Conservation (phyloP, 2,888 invertebrate species). For the Eupithecia abbreviata region DNA sequence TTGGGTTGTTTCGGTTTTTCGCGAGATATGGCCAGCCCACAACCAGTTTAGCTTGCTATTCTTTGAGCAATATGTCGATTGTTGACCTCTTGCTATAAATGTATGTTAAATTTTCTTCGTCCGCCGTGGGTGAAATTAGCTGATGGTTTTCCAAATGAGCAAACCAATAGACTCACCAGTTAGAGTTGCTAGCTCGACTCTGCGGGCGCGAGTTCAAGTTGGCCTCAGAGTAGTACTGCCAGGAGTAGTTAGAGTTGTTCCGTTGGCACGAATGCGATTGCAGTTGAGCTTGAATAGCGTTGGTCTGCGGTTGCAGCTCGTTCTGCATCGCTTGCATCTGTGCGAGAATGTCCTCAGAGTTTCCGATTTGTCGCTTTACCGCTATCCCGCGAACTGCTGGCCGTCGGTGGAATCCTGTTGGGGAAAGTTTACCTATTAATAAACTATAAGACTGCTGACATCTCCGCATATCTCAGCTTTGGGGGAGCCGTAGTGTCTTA, state of each 20-base stretch:
- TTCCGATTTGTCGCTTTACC: constrained; percentile 91
- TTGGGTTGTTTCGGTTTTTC: too few relatives aligned
- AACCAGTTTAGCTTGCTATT: too few relatives aligned
- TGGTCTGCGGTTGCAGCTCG: constrained; percentile 81
- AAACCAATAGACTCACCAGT: constrained; percentile 58
- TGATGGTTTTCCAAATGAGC: not conserved
- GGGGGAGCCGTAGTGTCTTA: too few relatives aligned
- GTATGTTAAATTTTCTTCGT: not conserved
- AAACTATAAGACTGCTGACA: not conserved
- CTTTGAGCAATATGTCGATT: too few relatives aligned
- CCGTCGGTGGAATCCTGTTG: constrained; percentile 87
- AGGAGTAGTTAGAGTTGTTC: constrained; percentile 78
- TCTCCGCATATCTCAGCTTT: too few relatives aligned
- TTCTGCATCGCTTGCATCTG: constrained; percentile 93
- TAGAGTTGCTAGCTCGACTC: constrained; percentile 71
- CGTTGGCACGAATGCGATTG: constrained; percentile 72
- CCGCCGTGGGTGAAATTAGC: not conserved
- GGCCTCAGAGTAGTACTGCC: constrained; percentile 87
- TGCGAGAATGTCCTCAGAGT: constrained; percentile 91
- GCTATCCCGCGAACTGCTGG: constrained; percentile 93
- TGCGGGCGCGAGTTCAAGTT: constrained; percentile 77
- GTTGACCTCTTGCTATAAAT: not conserved
- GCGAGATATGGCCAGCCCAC: too few relatives aligned
- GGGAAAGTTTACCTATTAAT: not conserved
- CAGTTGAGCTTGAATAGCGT: constrained; percentile 52